These are phyloP conservation scores for Lithodes maja DNA, from an alignment of 2,888 invertebrate species.

Conservation along the genomic window DNA sequence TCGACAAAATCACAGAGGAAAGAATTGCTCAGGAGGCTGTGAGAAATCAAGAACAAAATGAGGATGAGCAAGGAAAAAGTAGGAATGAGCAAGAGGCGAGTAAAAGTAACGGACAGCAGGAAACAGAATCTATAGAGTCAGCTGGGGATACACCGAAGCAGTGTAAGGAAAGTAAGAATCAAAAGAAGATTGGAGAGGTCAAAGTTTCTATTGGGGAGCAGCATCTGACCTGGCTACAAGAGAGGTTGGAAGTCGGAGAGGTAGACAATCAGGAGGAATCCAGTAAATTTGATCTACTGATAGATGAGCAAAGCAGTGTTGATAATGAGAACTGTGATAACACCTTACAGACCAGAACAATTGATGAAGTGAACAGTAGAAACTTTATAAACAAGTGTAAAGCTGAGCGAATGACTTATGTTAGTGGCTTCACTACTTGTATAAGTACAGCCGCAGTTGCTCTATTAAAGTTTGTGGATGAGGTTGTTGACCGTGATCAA, in stretches of 20 bases:
- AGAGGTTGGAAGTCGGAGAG: neutral
- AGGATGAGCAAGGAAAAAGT: neutral
- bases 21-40: neutral
- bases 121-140: neutral
- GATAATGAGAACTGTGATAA: neutral
- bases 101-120: neutral
- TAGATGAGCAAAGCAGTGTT: neutral
- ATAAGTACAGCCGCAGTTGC: constrained; percentile 13
- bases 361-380: constrained; percentile 4
- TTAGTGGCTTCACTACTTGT: constrained; percentile 30
- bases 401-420: constrained; percentile 32
- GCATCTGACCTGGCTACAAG: neutral
- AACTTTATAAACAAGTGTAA: constrained; percentile 48
- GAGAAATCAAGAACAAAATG: neutral
- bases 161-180: neutral
- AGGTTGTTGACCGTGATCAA: neutral
- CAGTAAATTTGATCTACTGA: neutral
- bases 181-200: neutral
- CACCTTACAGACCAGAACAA: neutral
- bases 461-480: neutral
- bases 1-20: constrained; percentile 18
- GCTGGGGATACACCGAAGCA: neutral
- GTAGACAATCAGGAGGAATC: neutral
- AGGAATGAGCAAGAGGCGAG: neutral
- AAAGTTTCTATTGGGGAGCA: neutral